Base-by-base conservation (phyloP, 2,888 invertebrate species). In the Artemia sp. region DNA sequence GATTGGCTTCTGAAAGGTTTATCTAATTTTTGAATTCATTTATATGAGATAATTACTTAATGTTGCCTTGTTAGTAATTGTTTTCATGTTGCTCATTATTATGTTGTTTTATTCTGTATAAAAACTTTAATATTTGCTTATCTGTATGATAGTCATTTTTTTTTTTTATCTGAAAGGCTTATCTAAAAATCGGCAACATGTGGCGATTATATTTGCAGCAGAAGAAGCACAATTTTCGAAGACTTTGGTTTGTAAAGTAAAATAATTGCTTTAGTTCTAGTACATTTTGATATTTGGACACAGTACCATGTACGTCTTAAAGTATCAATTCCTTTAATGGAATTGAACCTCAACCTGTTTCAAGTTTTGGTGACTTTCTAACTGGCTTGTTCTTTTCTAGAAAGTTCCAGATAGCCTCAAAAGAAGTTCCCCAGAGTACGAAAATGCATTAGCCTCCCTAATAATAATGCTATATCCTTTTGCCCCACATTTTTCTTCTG, bases 401-500 rank as follows among this genome's bases (percentile, higher is more conserved):
- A 78, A 76, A 75, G 73, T 77, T 19, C 78, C 79, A 8, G 73
- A 71, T 12, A 70, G 70, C n/a, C 69, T 74, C 66, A 69, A 74
- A 19, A 73, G 73, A 52, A 72, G 74, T n/a, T 78, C 78, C 71
- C 53, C 70, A 6, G 75, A 78, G 72, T 94, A 84, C 78, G 90
- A 93, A 79, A 80, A 86, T 74, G 85, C 90, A 8, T 79, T 96
- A 70, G 89, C 87, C 0, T 81, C 83, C 51, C 85, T 91, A 75
- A 83, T 95, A 70, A 86, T 93, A 72, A 86, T 92, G 85, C 76
- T 94, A 64, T 85, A 91, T 6, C 94, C 95, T 0, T 83, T 94
- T 76, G 88, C 90, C 0, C 96, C 96, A 0, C 89, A 92, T 79
- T 93, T 93, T 78, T 86, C 91, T 52, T 89, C 89, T 0, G 94